Evolutionary conservation across 2,797 vertebrate species (phyloP), one percentile per base, ranked within the genome.

Genomic region (Podarcis siculus): DNA sequence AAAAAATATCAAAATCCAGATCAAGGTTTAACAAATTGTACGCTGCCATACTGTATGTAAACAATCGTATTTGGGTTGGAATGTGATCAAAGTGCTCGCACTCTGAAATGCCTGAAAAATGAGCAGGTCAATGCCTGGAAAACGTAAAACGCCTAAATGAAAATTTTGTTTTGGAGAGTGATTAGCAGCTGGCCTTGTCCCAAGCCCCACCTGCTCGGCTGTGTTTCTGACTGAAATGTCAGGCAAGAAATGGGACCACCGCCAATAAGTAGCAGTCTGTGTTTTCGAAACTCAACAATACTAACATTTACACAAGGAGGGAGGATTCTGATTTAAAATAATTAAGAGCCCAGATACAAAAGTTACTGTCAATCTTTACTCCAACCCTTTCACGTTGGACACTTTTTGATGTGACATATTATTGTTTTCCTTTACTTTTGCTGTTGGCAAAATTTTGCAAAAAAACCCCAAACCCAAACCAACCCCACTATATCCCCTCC

Each of bases 1-100:
- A 93, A 89, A 39, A 55, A 49, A 13, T n/a, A 49, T 45, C 15
- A 32, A n/a, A 86, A 90, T 94, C 45, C 89, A 91, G 79, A 88
- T 92, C 82, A 85, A 89, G 86, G 81, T 78, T 86, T 89, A 94
- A 88, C 45, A 72, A 89, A 92, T 9, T 90, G 92, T 94, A 80
- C 45, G 82, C 64, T 85, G 77, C 73, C 84, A 75, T 30, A 30
- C 82, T 69, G 0, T 85, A 83, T 89, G 82, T 90, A 90, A 93
- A 92, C 64, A 89, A 79, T 30, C 80, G 42, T 96, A 83, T 95
- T 96, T 95, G 83, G 91, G 8, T 93, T 95, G 96, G 95, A 95
- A 88, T 81, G 69, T 79, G 90, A 95, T 96, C 94, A 95, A 95
- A 95, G 94, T 82, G 86, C 58, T 58, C 37, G 83, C 88, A 92